Conservation (phyloP, 2,113 vertebrate species). For the Sceloporus tristichus region DNA sequence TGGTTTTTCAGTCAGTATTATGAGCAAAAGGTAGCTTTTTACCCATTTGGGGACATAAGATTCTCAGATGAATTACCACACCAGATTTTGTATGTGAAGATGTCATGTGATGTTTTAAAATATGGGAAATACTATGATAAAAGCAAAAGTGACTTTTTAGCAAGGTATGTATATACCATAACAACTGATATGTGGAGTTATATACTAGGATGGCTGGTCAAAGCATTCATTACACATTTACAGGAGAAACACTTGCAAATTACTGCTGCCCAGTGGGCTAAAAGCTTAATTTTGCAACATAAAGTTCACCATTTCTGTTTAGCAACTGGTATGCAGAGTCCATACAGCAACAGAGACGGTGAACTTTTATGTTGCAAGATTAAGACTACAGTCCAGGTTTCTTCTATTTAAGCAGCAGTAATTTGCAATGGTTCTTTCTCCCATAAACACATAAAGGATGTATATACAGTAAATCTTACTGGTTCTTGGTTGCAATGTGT, state of each 20-base stretch:
- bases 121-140: no score
- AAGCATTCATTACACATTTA: background rate
- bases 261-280: background rate
- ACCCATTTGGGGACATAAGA: background rate
- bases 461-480: background rate
- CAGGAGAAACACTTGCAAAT: background rate
- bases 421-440: background rate
- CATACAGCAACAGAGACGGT: background rate
- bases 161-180: background rate
- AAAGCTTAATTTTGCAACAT: background rate
- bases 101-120: background rate
- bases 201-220: no score
- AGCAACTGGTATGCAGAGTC: no score
- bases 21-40: background rate
- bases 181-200: background rate
- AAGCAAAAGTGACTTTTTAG: background rate
- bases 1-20: background rate
- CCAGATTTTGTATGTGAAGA: fast-evolving
- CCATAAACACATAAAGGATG: background rate
- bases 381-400: background rate
- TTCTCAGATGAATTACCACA: background rate
- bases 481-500: background rate
- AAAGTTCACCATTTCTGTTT: background rate
- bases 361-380: background rate
- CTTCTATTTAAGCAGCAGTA: background rate